Conservation (phyloP, 2,797 vertebrate genomes). For the Liparis tanakae region DNA sequence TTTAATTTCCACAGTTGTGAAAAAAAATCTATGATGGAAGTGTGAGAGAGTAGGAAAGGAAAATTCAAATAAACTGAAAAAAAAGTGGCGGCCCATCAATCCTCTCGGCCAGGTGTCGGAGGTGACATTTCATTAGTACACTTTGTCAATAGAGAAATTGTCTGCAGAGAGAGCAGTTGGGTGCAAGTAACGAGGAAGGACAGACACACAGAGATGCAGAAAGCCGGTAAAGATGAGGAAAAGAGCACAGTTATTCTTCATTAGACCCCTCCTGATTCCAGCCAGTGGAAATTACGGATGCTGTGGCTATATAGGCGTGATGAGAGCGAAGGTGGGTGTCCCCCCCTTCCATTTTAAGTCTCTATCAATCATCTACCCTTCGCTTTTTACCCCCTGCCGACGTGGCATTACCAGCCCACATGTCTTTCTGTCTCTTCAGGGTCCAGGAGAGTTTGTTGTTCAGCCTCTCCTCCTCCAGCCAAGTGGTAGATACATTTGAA, state of each 20-base stretch:
- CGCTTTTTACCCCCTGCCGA: conserved; percentile 51
- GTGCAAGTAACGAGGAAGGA: conserved; percentile 62
- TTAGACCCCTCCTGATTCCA: conserved; percentile 85
- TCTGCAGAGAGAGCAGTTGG: conserved; percentile 80
- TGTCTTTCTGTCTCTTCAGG: conserved; percentile 68
- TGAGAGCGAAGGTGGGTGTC: conserved; percentile 69
- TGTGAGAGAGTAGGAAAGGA: conserved; percentile 59
- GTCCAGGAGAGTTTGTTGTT: conserved; percentile 72
- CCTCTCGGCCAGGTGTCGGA: conserved; percentile 87
- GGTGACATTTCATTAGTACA: conserved; percentile 95
- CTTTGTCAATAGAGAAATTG: conserved; percentile 94
- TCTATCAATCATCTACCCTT: conserved; percentile 88
- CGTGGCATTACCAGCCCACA: conserved; percentile 52
- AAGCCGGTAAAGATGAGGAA: conserved; percentile 63
- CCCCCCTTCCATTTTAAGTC: conserved; percentile 84
- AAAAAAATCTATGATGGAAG: conserved; percentile 43
- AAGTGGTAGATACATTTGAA: conserved; percentile 88
- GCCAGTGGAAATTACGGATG: conserved; percentile 85
- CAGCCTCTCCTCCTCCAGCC: conserved; percentile 81
- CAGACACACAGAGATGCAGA: conserved; percentile 48
- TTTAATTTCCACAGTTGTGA: conserved; percentile 49
- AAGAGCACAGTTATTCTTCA: conserved; percentile 88
- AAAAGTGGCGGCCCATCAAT: conserved; percentile 90
- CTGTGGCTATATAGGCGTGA: conserved; percentile 65
- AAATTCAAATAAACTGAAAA: conserved; percentile 89